Evolutionary conservation across 2,113 vertebrate genomes (phyloP), one percentile per base, ranked within the genome.

Genomic region (Misgurnus anguillicaudatus): DNA sequence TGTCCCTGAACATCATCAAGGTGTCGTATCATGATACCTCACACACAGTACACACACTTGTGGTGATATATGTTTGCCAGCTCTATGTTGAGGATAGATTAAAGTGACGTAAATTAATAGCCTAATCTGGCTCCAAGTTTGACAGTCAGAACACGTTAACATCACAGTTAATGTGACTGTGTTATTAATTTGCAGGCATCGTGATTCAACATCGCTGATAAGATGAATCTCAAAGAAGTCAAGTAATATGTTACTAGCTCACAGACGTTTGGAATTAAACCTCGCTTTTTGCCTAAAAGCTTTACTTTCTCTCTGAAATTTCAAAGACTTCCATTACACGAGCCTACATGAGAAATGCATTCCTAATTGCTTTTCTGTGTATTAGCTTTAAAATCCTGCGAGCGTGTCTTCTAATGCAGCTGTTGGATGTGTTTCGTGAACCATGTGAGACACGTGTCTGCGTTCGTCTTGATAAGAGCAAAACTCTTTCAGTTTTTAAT

Each of bases 401-500:
- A 3, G 17, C 9, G 16, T 7, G 7, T 57, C 53, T 70, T 55
- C 31, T 55, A 9, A 48, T 42, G 42, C 19, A 68, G 65, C 65
- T 14, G 9, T 39, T 36, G 19, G 48, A 55, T 0, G 36, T 7
- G 68, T 41, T 19, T 72, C 19, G 38, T 13, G 11, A 74, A 17
- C 39, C 55, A 61, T 58, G 41, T 45, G 71, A 61, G 68, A 31
- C 48, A 71, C 68, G 68, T 70, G 67, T 55, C 68, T 60, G 42
- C 39, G 5, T 4, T 58, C 71, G 5, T 42, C 10, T 21, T 10
- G 71, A 74, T 74, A 61, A 61, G 39, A 47, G 71, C 71, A 31
- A 13, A 21, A 60, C 19, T 74, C 24, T 74, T 74, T 61, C 71
- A 74, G 71, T n/a, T 45, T 74, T 74, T 74, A 74, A 61, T 74